Base-by-base conservation (phyloP, 2,888 invertebrate species). In the Scrobipalpa atriplicella region DNA sequence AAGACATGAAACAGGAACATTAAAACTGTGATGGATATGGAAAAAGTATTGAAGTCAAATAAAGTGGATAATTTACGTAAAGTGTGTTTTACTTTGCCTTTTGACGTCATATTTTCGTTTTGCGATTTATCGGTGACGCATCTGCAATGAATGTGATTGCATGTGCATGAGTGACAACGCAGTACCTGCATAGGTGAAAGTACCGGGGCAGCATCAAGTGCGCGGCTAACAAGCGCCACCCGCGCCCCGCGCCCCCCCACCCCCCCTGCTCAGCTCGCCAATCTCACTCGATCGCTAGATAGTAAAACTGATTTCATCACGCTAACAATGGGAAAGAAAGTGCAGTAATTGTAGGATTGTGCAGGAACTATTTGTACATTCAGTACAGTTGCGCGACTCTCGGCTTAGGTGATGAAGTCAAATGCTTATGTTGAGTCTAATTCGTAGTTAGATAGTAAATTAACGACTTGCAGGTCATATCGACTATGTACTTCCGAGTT, bases 291-390 rank as follows among this genome's bases (percentile, higher is more conserved):
- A 85, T 90, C 80, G 87, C 86, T 80, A 79, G 88, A 89, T 88
- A 89, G 87, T 89, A 87, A 88, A 82, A 87, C 83, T 86, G 86
- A 84, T 86, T 89, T 82, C 84, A 89, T 84, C 86, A 86, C 81
- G 79, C 79, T 84, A 87, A 89, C 85, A 90, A 89, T 89, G 84
- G 85, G 88, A 92, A 83, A 85, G 89, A 83, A 94, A 90, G 86
- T 91, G 88, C 86, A 87, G 82, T 87, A 93, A 92, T 83, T 87
- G 90, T 83, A 89, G 89, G 83, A 86, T 92, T 77, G 83, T 86
- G 74, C 81, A 84, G 86, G 85, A 84, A 85, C 80, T 78, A 75
- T 72, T 80, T 74, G 75, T 72, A 69, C 76, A 75, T 77, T 71
- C 76, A 73, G 69, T 66, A 21, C 61, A 66, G 69, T 67, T 64